These are phyloP conservation scores for Salpingus planirostris DNA, from an alignment of 2,888 invertebrate species.

Conservation along the genomic window DNA sequence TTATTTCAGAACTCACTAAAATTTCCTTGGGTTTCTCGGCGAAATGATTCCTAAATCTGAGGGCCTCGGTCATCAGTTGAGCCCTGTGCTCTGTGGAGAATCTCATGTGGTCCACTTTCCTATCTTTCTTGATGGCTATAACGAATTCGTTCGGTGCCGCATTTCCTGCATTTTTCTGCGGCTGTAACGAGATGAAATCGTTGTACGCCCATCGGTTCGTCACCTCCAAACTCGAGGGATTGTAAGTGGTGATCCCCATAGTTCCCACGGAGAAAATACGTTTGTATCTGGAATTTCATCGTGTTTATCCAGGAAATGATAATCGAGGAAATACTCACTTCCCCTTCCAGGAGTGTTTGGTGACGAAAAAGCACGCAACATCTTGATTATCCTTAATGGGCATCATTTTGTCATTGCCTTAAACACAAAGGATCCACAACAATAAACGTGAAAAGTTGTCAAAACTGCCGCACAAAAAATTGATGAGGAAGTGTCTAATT, in stretches of 20 bases:
- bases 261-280: slow-evolving; percentile 95
- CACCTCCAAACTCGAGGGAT: slow-evolving; percentile 78
- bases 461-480: too few species aligned
- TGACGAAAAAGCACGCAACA: slow-evolving; percentile 93
- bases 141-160: slow-evolving; percentile 60
- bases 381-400: slow-evolving; percentile 89
- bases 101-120: slow-evolving; percentile 88
- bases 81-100: slow-evolving; percentile 94
- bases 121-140: slow-evolving; percentile 78
- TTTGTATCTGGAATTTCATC: slow-evolving; percentile 64
- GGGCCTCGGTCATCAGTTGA: slow-evolving; percentile 84
- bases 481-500: too few species aligned
- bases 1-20: slow-evolving; percentile 50
- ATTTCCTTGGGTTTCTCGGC: slow-evolving; percentile 72
- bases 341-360: slow-evolving; percentile 98
- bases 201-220: slow-evolving; percentile 85
- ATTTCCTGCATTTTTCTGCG: slow-evolving; percentile 42
- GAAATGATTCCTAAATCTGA: slow-evolving; percentile 70
- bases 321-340: slow-evolving; percentile 53
- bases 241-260: slow-evolving; percentile 93
- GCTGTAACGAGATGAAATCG: slow-evolving; percentile 32
- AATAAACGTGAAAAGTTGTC: too few species aligned
- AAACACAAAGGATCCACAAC: slow-evolving; percentile 1
- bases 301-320: slow-evolving; percentile 1
- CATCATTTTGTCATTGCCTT: slow-evolving; percentile 57